Conservation (phyloP, 1,140 invertebrate genomes). For the Trichomalopsis sarcophagae region DNA sequence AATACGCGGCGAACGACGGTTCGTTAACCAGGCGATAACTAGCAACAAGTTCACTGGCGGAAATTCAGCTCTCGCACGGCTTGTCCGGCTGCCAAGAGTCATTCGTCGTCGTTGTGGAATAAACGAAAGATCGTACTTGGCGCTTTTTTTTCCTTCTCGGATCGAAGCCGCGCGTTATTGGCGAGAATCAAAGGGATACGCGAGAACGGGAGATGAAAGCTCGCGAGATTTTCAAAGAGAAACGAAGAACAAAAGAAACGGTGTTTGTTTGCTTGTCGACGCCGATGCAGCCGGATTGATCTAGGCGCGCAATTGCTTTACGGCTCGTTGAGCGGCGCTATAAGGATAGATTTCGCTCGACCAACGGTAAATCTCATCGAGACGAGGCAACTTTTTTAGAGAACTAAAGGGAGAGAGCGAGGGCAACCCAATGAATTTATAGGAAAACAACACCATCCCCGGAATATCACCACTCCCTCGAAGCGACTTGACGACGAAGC, state of each 20-base stretch:
- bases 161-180: slow-evolving; percentile 19
- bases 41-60: slow-evolving; percentile 54
- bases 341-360: not conserved
- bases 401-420: no score
- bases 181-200: slow-evolving; percentile 37
- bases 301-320: slow-evolving; percentile 13
- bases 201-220: not conserved
- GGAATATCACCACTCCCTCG: not conserved
- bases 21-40: slow-evolving; percentile 51
- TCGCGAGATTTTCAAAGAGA: not conserved
- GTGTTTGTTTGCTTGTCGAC: not conserved
- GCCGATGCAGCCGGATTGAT: not conserved
- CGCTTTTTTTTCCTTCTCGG: not conserved
- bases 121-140: not conserved
- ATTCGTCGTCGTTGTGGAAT: not conserved
- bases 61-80: slow-evolving; percentile 25
- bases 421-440: not conserved
- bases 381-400: not conserved
- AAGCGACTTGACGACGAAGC: not conserved
- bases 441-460: not conserved
- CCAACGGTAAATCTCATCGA: not conserved
- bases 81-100: slow-evolving; percentile 43
- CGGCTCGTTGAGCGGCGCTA: not conserved
- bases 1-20: not conserved
- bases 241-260: not conserved